Conservation (phyloP, 2,888 invertebrate species). For the Pocota personata region DNA sequence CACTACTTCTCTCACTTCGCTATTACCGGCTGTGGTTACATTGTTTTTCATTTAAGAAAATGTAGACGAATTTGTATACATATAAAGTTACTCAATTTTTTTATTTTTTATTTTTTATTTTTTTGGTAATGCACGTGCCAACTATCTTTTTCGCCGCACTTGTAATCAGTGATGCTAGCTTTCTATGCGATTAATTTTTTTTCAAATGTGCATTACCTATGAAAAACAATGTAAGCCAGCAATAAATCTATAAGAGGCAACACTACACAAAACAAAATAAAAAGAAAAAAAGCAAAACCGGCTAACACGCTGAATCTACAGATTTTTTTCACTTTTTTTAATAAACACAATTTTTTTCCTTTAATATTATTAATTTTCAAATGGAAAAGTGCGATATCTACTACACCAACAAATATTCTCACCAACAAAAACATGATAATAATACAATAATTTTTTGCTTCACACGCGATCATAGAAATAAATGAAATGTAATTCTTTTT, state of each 20-base stretch:
- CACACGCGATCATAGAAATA: slow-evolving; percentile 57
- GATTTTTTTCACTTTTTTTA: slow-evolving; percentile 47
- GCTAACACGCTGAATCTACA: slow-evolving; percentile 63
- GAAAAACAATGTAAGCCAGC: slow-evolving; percentile 55
- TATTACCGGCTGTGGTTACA: slow-evolving; percentile 39
- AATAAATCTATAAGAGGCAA: slow-evolving; percentile 52
- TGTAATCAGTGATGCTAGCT: slow-evolving; percentile 8
- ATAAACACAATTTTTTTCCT: slow-evolving; percentile 52
- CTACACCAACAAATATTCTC: slow-evolving; percentile 43
- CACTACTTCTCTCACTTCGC: slow-evolving; percentile 66
- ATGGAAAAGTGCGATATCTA: slow-evolving; percentile 41
- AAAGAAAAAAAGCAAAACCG: slow-evolving; percentile 67
- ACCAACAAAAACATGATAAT: slow-evolving; percentile 39
- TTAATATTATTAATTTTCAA: slow-evolving; percentile 59
- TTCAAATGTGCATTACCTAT: neutral
- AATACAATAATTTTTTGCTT: slow-evolving; percentile 47
- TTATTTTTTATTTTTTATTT: neutral
- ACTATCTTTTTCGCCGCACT: neutral
- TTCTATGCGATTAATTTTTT: neutral
- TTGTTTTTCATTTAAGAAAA: slow-evolving; percentile 29
- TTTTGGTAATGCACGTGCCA: neutral
- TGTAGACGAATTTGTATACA: neutral
- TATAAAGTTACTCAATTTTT: neutral
- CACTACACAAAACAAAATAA: slow-evolving; percentile 67
- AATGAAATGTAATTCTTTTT: slow-evolving; percentile 62